Conservation (phyloP, 2,888 invertebrate genomes). For the Tachina grossa region DNA sequence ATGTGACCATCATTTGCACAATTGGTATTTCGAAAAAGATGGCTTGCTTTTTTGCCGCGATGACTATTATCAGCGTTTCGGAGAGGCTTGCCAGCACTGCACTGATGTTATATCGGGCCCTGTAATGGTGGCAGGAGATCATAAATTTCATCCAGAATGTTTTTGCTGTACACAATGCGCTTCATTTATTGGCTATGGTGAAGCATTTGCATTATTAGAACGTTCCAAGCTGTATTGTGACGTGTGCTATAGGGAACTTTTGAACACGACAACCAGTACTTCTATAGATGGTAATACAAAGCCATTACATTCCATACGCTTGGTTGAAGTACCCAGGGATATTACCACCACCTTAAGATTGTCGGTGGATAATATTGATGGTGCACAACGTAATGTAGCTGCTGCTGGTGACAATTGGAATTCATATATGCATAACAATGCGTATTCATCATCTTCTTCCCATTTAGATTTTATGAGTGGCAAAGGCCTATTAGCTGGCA, state of each 20-base stretch:
- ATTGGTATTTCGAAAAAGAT: slow-evolving; percentile 97
- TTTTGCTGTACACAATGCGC: slow-evolving; percentile 93
- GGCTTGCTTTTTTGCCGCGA: slow-evolving; percentile 94
- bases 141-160: slow-evolving; percentile 98
- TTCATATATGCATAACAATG: slow-evolving; percentile 55
- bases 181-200: slow-evolving; percentile 94
- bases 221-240: slow-evolving; percentile 94
- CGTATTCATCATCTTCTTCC: slow-evolving; percentile 57
- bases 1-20: slow-evolving; percentile 91
- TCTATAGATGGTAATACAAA: slow-evolving; percentile 76
- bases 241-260: slow-evolving; percentile 86
- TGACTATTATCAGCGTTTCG: slow-evolving; percentile 94
- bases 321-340: slow-evolving; percentile 89
- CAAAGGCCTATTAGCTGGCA: slow-evolving; percentile 58
- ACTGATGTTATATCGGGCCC: slow-evolving; percentile 88
- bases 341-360: slow-evolving; percentile 86
- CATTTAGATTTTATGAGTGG: slow-evolving; percentile 77
- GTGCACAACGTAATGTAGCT: slow-evolving; percentile 67
- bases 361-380: slow-evolving; percentile 77
- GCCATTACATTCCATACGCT: slow-evolving; percentile 91
- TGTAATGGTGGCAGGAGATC: slow-evolving; percentile 97
- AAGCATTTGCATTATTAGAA: slow-evolving; percentile 96
- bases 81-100: slow-evolving; percentile 95
- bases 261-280: slow-evolving; percentile 77
- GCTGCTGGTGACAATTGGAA: slow-evolving; percentile 61